phyloP scores from a whole-genome alignment of 2,888 invertebrate genomes.

The Lydus trimaculatus region DNA sequence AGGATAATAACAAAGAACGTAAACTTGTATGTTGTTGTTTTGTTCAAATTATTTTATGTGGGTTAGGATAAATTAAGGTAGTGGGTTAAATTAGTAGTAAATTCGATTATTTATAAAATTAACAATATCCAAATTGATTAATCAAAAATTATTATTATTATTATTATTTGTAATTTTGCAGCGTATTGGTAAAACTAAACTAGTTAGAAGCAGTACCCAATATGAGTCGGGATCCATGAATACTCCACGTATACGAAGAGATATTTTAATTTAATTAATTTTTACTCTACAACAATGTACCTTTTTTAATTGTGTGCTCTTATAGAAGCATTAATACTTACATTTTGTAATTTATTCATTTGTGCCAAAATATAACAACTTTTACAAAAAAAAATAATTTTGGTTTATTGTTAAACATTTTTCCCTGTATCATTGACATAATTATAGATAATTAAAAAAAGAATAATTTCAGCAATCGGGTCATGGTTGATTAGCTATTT shows the following conservation, averaged over 20 bases:
- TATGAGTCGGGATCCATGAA: constrained; percentile 55
- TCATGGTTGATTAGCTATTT: not conserved
- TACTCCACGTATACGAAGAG: constrained; percentile 52
- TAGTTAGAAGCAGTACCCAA: constrained; percentile 57
- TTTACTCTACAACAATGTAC: constrained; percentile 25
- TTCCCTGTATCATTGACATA: constrained; percentile 5
- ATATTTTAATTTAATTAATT: constrained; percentile 43
- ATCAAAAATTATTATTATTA: too few relatives aligned
- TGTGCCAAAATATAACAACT: constrained; percentile 49
- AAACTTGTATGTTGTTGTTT: constrained; percentile 54
- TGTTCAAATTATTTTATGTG: constrained; percentile 43
- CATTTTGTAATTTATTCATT: constrained; percentile 40
- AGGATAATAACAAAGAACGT: constrained; percentile 51
- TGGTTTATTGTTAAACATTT: constrained; percentile 24
- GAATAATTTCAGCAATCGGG: not conserved
- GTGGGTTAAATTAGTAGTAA: constrained; percentile 28
- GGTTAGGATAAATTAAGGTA: constrained; percentile 44
- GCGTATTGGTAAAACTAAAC: constrained; percentile 52
- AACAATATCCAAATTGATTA: not conserved
- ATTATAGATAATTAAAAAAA: not conserved
- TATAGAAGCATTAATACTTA: constrained; percentile 23
- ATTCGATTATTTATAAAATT: not conserved
- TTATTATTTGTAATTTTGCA: constrained; percentile 34
- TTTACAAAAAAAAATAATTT: constrained; percentile 37
- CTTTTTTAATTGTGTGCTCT: constrained; percentile 18